A percentile compares a stretch with the other conserved stretches of the same genome.
Conservation (phyloP, 2,888 invertebrate genomes). For the Phyllotreta cruciferae region DNA sequence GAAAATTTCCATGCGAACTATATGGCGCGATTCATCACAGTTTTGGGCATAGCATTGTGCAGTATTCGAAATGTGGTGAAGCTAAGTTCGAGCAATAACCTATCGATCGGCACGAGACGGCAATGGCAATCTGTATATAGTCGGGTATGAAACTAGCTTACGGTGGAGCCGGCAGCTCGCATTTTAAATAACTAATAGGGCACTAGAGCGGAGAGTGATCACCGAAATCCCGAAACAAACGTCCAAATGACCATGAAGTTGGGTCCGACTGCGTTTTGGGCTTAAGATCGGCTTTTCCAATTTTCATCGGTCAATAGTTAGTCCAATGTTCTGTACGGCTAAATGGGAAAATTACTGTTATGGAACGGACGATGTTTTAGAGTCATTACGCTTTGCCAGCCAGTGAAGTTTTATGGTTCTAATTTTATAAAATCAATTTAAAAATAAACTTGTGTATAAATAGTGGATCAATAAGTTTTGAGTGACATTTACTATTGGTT, state of each 20-base stretch:
- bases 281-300: conserved; percentile 12
- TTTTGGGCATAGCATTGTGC: neutral
- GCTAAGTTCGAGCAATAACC: conserved; percentile 19
- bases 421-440: too few species aligned
- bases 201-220: conserved; percentile 12
- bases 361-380: too few species aligned
- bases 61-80: conserved; percentile 1
- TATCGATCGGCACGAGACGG: conserved; percentile 3
- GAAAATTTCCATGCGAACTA: neutral
- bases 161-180: neutral
- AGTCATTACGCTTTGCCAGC: too few species aligned
- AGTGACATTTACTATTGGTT: too few species aligned
- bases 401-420: too few species aligned
- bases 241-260: conserved; percentile 6
- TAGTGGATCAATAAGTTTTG: too few species aligned
- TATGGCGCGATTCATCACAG: neutral
- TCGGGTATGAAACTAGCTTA: too few species aligned
- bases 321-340: too few species aligned
- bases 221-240: conserved; percentile 7
- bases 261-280: neutral
- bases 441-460: too few species aligned
- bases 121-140: neutral
- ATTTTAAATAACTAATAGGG: conserved; percentile 16
- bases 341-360: too few species aligned
- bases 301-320: neutral